These are phyloP conservation scores for Synanthedon tipuliformis DNA, from an alignment of 2,888 invertebrate species.

Conservation along the genomic window DNA sequence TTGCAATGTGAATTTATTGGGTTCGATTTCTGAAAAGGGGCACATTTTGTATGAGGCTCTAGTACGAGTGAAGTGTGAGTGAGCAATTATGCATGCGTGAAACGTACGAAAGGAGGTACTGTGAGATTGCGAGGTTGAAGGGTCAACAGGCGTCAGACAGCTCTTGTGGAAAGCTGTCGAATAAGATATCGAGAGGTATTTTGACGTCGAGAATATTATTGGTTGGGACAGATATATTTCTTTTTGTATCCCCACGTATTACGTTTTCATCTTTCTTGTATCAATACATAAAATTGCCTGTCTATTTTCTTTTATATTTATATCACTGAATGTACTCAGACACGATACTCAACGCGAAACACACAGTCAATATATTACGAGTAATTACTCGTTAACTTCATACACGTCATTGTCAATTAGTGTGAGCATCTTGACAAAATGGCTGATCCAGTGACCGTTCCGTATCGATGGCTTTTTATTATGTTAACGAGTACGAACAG, in stretches of 20 bases:
- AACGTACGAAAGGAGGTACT: constrained; percentile 35
- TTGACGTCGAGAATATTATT: constrained; percentile 5
- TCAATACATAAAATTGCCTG: no score
- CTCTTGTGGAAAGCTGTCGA: constrained; percentile 28
- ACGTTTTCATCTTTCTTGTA: no score
- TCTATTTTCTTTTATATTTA: constrained; percentile 1
- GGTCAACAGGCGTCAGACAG: constrained; percentile 49
- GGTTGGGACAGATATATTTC: constrained; percentile 3
- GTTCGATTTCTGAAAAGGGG: not conserved
- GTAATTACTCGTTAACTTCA: not conserved
- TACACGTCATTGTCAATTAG: constrained; percentile 2
- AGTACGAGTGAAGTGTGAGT: constrained; percentile 11
- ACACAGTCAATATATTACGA: not conserved
- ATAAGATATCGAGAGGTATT: constrained; percentile 34
- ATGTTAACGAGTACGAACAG: constrained; percentile 25
- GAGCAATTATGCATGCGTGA: constrained; percentile 46
- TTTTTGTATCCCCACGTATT: constrained; percentile 3
- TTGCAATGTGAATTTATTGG: not conserved
- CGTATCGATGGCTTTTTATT: constrained; percentile 32
- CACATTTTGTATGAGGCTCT: constrained; percentile 20
- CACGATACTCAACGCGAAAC: no score
- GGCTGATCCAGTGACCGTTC: constrained; percentile 18
- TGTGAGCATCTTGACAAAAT: constrained; percentile 9
- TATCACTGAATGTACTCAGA: no score
- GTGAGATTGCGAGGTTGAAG: constrained; percentile 40